Base-by-base conservation (phyloP, 2,113 vertebrate species). In the Colinus virginianus region DNA sequence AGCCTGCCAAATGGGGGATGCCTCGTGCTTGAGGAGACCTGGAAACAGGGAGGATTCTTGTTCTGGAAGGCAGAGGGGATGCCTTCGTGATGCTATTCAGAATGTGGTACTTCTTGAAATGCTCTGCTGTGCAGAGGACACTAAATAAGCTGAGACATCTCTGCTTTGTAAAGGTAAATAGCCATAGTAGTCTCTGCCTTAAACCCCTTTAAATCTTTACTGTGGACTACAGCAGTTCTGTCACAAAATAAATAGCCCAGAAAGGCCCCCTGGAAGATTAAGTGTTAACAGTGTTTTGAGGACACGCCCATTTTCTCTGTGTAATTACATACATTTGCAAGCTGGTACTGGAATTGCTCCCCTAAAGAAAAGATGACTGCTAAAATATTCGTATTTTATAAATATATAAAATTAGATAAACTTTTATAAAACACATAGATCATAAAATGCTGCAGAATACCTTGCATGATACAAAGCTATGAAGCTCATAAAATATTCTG, bases 401-500 rank as follows among this genome's bases (percentile, higher is more conserved):
- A 58, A 58, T 32, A 58, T 58, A 74, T 78, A 78, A 77, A 49
- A 64, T 55, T 83, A 79, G 32, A 94, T 83, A 62, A 79, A 94
- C 74, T 77, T 93, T 88, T 87, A 83, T 83, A 75, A 90, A 91
- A 85, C 63, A 83, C 63, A n/a, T 38, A 91, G 75, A 76, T 89
- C 88, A 93, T 94, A 86, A 93, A 95, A 86, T 56, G 46, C 68
- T 70, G 76, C 51, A 90, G 92, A 95, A 85, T 91, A 22, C 58
- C 82, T 94, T 93, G 21, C 79, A 63, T 56, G 78, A 85, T 90
- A 90, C 63, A 91, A 90, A 93, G 42, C 88, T 74, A 38, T 70
- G 78, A 88, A 94, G 22, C 67, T 42, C 93, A 88, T 94, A 91
- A 96, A 95, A 94, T 78, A 80, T 76, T 80, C 82, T 83, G 79